phyloP scores from a whole-genome alignment of 35 echinoderm and acorn worm species.

The Chiridota heheva region DNA sequence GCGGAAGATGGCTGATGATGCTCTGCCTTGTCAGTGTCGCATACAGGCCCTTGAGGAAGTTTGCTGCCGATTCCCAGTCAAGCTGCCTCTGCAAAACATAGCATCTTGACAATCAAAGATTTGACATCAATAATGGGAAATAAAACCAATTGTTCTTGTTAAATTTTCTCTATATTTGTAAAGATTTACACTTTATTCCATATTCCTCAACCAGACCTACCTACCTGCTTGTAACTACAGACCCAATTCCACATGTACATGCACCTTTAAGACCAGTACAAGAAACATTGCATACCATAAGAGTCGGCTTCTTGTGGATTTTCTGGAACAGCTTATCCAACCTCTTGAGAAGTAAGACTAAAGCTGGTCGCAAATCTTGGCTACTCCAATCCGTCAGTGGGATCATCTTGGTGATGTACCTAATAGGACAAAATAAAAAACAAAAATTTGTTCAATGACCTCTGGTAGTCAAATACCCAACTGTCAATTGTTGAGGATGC shows the following conservation, averaged over 20 bases:
- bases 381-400: conserved; percentile 94
- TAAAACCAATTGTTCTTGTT: background rate
- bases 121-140: background rate
- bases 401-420: conserved; percentile 99
- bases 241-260: no score
- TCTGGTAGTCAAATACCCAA: background rate
- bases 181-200: no score
- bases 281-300: conserved; percentile 66
- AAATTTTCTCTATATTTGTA: background rate
- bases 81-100: conserved; percentile 80
- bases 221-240: no score
- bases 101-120: no score
- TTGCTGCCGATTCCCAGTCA: conserved; percentile 98
- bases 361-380: conserved; percentile 85
- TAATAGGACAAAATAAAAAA: conserved; percentile 5
- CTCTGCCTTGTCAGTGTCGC: conserved; percentile 85
- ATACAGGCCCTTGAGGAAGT: conserved; percentile 96
- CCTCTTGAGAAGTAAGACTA: conserved; percentile 88
- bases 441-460: background rate
- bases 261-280: background rate
- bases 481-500: no score
- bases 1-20: conserved; percentile 95
- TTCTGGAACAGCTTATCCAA: conserved; percentile 98
- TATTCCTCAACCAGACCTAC: no score
- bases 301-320: conserved; percentile 98